Conservation (phyloP, 2,797 vertebrate species). For the Pantherophis alleghaniensis region DNA sequence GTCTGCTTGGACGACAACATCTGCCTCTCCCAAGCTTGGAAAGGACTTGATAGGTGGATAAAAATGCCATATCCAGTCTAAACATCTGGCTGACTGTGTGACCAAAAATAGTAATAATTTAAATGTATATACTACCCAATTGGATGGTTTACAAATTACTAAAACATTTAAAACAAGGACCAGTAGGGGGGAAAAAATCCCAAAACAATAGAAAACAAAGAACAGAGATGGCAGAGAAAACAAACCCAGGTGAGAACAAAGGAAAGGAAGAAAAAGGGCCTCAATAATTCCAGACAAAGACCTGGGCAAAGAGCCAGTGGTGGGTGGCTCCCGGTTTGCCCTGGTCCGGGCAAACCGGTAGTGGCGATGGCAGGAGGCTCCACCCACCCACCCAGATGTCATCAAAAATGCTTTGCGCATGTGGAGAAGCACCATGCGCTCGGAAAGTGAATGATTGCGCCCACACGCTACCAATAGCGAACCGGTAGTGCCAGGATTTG, state of each 20-base stretch:
- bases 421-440: no score
- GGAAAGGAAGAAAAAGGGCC: background rate
- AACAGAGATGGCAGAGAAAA: background rate
- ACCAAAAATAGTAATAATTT: background rate
- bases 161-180: background rate
- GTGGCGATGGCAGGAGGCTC: no score
- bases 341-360: no score
- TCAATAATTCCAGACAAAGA: background rate
- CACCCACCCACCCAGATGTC: no score
- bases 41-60: background rate
- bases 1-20: background rate
- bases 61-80: background rate
- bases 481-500: no score
- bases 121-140: background rate
- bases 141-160: background rate
- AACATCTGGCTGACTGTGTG: background rate
- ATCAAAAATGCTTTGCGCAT: no score
- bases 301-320: background rate
- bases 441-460: no score
- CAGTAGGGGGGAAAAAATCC: accelerated
- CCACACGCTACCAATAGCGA: no score
- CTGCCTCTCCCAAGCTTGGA: background rate
- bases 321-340: no score
- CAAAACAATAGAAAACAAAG: background rate
- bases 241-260: background rate